Base-by-base conservation (phyloP, 1,140 invertebrate species). In the Xylocopa sonorina region DNA sequence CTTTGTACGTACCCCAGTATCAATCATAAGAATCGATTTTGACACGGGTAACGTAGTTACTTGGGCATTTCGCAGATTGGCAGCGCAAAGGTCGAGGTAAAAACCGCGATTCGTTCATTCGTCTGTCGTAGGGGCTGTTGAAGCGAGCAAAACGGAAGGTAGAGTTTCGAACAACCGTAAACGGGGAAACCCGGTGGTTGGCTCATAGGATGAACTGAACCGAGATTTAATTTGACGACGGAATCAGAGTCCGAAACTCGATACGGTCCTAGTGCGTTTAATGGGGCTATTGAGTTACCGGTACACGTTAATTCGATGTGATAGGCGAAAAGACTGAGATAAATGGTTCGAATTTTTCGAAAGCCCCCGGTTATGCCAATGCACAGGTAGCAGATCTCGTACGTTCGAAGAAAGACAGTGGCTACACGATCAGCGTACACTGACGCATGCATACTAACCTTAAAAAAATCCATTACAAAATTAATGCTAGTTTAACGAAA, bases 251-350 rank as follows among this genome's bases (percentile, higher is more conserved):
- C 51, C n/a, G 87, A 85, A 88, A 88, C 66, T 81, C 80, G 82
- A 88, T 83, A 85, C 76, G 48, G n/a, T 55, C 29, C 63, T 76
- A 87, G 81, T 18, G 64, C 27, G 64, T 78, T 85, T 88, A 87
- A 89, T 87, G 79, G 85, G 88, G 88, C 88, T 87, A 90, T 90
- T 85, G 82, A 89, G 88, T 91, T 90, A 88, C 90, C 57, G 57
- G 32, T 51, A 84, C 76, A 78, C 78, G 71, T 88, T 89, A 82
- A 89, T 89, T 85, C 88, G 88, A 86, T 62, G 81, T 57, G 88
- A 90, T 87, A 82, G 81, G 68, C 81, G 80, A 88, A 86, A 83
- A 77, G 78, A 85, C 50, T 53, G 69, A 79, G 78, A 76, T 83
- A 89, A 89, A 89, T 80, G 83, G 69, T 80, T 68, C 74, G 69